phyloP scores from a whole-genome alignment of 2,113 vertebrate species.

The Vulpes ferrilata region DNA sequence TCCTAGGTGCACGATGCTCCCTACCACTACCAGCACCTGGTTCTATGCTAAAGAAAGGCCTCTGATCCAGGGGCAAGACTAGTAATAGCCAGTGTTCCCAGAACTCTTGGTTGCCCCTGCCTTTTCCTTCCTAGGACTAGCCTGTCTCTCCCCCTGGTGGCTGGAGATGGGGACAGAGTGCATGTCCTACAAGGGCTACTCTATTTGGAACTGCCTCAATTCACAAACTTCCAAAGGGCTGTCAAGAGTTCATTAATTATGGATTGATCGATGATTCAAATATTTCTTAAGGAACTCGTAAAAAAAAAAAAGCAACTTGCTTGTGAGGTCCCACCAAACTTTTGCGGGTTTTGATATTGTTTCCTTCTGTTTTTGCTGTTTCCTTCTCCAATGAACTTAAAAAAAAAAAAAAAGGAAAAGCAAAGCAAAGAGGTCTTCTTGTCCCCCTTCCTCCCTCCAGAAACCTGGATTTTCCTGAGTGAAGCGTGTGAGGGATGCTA shows the following conservation, averaged over 20 bases:
- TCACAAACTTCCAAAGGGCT: not conserved
- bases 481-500: not conserved
- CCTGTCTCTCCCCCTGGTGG: slow-evolving; percentile 47
- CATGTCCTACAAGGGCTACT: not conserved
- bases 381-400: slow-evolving; percentile 9
- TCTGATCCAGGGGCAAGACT: not conserved
- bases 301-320: not conserved
- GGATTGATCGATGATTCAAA: not conserved
- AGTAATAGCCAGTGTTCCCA: not conserved
- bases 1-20: not conserved
- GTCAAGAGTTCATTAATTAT: not conserved
- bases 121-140: not conserved
- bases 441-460: not conserved
- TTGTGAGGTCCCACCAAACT: not conserved
- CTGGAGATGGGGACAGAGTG: not conserved
- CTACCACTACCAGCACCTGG: not conserved
- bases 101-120: accelerated
- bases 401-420: not conserved
- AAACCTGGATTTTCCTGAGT: not conserved
- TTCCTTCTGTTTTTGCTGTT: not conserved
- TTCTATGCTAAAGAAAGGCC: not conserved
- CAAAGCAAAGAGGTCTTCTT: not conserved
- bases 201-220: not conserved
- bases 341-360: not conserved
- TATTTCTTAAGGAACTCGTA: not conserved